Base-by-base conservation (phyloP, 2,888 invertebrate genomes). In the Drosophila anomelani region DNA sequence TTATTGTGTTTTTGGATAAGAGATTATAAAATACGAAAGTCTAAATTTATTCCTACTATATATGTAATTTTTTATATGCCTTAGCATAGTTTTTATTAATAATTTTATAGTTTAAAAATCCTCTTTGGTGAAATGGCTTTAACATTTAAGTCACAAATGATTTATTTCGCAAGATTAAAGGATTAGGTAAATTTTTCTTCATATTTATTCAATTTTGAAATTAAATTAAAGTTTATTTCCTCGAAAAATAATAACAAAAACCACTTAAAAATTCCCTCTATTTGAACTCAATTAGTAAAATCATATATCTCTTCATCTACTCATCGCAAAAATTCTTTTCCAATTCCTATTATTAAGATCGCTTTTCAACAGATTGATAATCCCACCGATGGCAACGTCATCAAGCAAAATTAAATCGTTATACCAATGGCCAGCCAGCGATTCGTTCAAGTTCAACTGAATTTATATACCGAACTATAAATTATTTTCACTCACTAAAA, bases 401-500 rank as follows among this genome's bases (percentile, higher is more conserved):
- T 68, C 47, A 67, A 68, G 34, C 68, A 8, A 49, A 68, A 68
- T 68, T 62, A 72, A 62, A 44, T 62, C 51, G 51, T 55, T 39
- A 15, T 36, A n/a, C 46, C 74, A 57, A 46, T 51, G 60, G 56
- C n/a, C 32, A 61, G 38, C n/a, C 13, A 12, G 39, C 38, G 23
- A 47, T 61, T 67, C 47, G 58, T 70, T 72, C 77, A 85, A 85
- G 88, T 80, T 88, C 88, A 88, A 76, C 78, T 56, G 57, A 73
- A 75, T 81, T 83, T 81, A 85, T 81, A 85, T 85, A 56, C 51
- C 61, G 20, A 71, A 34, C 80, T 55, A 85, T 88, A 85, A 85
- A 85, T 85, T 86, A 86, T 71, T 59, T 80, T 73, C 67, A 80
- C 81, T 86, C 77, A 80, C 81, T 86, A 86, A 88, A 83, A 79